Percentiles rank a stretch among this genome's conserved stretches.
phyloP scores from a whole-genome alignment of 2,113 vertebrate species.

The Gulo gulo region DNA sequence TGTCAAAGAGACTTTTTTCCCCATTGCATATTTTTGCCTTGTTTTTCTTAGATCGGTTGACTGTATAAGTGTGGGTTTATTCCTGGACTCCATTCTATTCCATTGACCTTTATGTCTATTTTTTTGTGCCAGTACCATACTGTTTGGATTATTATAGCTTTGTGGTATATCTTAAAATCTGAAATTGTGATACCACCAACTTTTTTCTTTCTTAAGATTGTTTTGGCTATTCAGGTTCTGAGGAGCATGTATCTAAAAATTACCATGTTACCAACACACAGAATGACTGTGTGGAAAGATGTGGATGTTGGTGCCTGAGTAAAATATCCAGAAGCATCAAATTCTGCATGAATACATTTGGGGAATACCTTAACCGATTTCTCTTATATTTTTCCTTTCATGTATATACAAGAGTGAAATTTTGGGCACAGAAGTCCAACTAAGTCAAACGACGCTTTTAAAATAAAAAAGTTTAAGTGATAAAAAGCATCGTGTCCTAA shows the following conservation, averaged over 20 bases:
- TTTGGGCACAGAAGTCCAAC: background rate
- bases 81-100: background rate
- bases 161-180: background rate
- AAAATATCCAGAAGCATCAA: background rate
- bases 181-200: background rate
- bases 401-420: background rate
- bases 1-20: background rate
- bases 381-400: background rate
- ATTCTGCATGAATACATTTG: background rate
- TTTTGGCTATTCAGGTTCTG: background rate
- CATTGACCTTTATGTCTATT: background rate
- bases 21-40: background rate
- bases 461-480: background rate
- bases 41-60: background rate
- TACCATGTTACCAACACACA: background rate
- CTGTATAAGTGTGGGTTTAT: background rate
- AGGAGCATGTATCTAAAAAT: background rate
- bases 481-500: background rate
- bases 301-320: background rate
- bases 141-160: background rate
- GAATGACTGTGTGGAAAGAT: background rate
- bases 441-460: background rate
- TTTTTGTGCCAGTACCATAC: background rate
- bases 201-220: background rate
- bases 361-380: background rate